phyloP scores from a whole-genome alignment of 2,113 vertebrate species.

The Neogale vison region DNA sequence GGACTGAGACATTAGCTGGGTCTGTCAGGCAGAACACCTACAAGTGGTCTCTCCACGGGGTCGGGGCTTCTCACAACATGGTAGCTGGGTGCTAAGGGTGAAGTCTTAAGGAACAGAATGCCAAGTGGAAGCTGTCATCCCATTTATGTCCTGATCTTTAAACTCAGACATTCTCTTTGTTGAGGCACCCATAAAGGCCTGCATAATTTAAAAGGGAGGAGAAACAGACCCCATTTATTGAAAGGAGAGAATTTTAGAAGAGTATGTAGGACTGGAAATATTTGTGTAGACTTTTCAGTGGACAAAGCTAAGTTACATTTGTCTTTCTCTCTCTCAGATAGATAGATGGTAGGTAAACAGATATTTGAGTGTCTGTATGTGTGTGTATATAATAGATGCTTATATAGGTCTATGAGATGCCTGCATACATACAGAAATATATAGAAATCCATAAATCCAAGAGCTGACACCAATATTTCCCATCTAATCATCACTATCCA shows the following conservation, averaged over 20 bases:
- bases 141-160: neutral
- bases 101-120: neutral
- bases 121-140: accelerated
- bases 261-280: neutral
- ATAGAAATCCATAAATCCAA: neutral
- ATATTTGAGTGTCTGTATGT: neutral
- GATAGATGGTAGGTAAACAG: neutral
- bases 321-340: neutral
- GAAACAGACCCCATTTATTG: neutral
- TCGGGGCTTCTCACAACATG: neutral
- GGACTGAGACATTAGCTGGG: neutral
- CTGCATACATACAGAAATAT: neutral
- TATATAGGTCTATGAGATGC: neutral
- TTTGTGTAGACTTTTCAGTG: neutral
- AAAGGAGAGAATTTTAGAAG: neutral
- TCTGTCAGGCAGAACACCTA: neutral
- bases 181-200: neutral
- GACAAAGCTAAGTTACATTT: neutral
- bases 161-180: neutral
- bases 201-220: neutral
- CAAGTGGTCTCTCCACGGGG: neutral
- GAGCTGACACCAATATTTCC: neutral
- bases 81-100: too few species aligned
- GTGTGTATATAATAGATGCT: neutral
- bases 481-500: neutral